Evolutionary conservation across 2,113 vertebrate genomes (phyloP).

Genomic region (Lasiurus borealis): DNA sequence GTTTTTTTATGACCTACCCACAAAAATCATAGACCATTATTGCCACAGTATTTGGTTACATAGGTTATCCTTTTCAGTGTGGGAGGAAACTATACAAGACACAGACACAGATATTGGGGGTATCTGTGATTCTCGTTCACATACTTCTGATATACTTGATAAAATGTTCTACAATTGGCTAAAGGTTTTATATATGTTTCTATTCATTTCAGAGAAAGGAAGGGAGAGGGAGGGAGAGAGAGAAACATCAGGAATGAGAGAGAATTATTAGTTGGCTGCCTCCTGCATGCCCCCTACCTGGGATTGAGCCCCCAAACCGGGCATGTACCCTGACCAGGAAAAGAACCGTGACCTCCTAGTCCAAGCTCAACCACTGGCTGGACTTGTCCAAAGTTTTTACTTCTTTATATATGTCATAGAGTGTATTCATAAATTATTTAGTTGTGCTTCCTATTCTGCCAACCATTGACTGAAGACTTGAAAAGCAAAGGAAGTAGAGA

Average conservation of each 20-base stretch:
- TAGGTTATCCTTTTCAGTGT: background rate
- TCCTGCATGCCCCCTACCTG: too few species aligned
- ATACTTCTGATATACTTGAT: background rate
- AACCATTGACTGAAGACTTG: background rate
- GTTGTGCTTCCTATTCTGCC: constrained; percentile 25
- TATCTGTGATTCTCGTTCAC: background rate
- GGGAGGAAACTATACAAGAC: background rate
- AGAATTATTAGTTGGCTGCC: too few species aligned
- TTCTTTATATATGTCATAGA: background rate
- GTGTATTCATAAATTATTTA: constrained; percentile 46
- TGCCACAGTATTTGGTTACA: background rate
- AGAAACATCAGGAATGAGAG: too few species aligned
- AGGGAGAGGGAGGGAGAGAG: too few species aligned
- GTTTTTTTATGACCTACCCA: background rate
- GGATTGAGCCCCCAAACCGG: too few species aligned
- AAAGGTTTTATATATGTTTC: background rate
- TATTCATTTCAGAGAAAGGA: too few species aligned
- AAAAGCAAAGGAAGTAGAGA: constrained; percentile 32
- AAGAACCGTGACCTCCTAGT: too few species aligned
- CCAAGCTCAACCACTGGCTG: too few species aligned
- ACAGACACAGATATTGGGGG: background rate
- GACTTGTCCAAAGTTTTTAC: background rate
- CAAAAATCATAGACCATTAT: background rate
- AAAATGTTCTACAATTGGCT: background rate
- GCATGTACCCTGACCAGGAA: too few species aligned